phyloP scores from a whole-genome alignment of 2,797 vertebrate species.

The Sebastes matsubarae region DNA sequence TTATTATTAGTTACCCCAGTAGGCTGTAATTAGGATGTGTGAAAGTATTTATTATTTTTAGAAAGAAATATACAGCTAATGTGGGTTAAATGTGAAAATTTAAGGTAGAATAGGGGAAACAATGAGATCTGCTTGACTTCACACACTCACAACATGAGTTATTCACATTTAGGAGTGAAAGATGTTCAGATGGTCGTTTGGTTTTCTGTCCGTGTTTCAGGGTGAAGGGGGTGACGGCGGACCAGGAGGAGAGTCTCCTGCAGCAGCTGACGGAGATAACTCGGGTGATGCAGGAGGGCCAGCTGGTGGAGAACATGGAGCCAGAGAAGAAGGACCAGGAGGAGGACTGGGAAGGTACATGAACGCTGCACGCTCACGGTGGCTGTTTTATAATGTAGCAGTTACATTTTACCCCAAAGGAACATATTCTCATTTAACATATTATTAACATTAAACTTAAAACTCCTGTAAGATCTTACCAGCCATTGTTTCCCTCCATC shows the following conservation, averaged over 20 bases:
- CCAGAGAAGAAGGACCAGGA: constrained; percentile 86
- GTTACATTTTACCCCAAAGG: not conserved
- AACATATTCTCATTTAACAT: not conserved
- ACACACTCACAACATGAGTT: not conserved
- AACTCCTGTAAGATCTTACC: not conserved
- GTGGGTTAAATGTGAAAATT: not conserved
- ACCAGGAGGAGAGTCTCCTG: constrained; percentile 92
- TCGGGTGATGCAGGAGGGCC: constrained; percentile 91
- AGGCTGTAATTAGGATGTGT: not conserved
- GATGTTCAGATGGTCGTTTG: not conserved
- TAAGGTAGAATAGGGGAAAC: not conserved
- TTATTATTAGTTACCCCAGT: not conserved
- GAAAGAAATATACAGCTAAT: not conserved
- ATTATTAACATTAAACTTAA: not conserved
- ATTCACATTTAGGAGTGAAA: not conserved
- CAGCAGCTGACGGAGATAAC: constrained; percentile 94
- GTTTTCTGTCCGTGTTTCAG: constrained; percentile 49
- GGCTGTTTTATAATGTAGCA: not conserved
- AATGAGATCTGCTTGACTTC: not conserved
- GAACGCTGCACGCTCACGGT: not conserved
- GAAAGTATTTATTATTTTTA: not conserved
- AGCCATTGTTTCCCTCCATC: not conserved
- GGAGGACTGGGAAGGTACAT: constrained; percentile 88
- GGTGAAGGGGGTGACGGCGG: constrained; percentile 83
- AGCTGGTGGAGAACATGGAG: constrained; percentile 84